These are phyloP conservation scores for Diglossa cyanea DNA, from an alignment of 2,797 vertebrate genomes.

Conservation along the genomic window DNA sequence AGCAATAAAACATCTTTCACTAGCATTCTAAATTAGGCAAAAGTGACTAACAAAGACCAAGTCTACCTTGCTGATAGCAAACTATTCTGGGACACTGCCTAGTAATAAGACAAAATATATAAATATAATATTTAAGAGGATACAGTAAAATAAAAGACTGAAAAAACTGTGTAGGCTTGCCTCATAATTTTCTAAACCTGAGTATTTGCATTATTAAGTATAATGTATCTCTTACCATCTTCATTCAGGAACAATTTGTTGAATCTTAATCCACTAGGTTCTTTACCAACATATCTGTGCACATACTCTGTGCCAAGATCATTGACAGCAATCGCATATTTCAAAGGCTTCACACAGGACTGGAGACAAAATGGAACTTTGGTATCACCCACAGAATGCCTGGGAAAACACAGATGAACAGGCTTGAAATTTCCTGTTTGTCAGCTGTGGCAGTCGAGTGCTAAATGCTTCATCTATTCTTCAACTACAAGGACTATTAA, in stretches of 20 bases:
- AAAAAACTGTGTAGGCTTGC: background rate
- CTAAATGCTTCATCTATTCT: background rate
- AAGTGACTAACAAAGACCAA: background rate
- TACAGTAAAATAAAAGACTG: background rate
- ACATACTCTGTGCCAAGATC: slow-evolving; percentile 97
- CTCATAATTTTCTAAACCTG: background rate
- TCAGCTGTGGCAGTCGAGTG: background rate
- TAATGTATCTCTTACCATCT: slow-evolving; percentile 83
- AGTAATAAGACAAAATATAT: background rate
- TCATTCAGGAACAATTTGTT: slow-evolving; percentile 98
- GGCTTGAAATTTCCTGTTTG: background rate
- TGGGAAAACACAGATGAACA: slow-evolving; percentile 55
- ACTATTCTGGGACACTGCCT: background rate
- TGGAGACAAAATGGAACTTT: slow-evolving; percentile 98
- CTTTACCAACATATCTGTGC: slow-evolving; percentile 96
- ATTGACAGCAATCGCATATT: slow-evolving; percentile 94
- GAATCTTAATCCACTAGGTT: slow-evolving; percentile 95
- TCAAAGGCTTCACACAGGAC: slow-evolving; percentile 96
- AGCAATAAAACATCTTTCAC: background rate
- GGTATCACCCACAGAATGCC: slow-evolving; percentile 95
- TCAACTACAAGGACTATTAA: background rate
- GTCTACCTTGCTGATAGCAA: background rate
- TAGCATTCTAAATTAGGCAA: background rate
- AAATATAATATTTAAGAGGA: background rate
- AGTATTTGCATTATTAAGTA: background rate